phyloP scores from a whole-genome alignment of 2,113 vertebrate species.

The Phasianus colchicus region DNA sequence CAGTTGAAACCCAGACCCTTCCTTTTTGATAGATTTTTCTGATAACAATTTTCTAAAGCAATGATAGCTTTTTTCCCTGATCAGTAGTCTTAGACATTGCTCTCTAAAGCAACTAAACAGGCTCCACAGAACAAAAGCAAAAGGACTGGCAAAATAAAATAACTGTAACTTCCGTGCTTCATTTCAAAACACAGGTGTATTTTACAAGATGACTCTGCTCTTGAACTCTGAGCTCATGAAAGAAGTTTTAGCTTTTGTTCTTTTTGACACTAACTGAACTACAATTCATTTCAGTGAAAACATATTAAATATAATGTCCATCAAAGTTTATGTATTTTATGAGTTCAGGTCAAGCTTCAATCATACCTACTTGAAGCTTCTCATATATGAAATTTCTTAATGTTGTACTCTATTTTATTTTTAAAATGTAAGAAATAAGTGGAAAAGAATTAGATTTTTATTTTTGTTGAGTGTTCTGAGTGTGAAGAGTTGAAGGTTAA shows the following conservation, averaged over 20 bases:
- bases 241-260: neutral
- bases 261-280: neutral
- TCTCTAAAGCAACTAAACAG: neutral
- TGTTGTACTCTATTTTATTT: neutral
- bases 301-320: neutral
- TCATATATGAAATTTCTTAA: neutral
- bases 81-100: neutral
- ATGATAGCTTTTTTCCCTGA: neutral
- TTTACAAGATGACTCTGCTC: neutral
- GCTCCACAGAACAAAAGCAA: neutral
- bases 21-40: neutral
- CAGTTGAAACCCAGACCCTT: neutral
- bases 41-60: neutral
- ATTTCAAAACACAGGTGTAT: neutral
- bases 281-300: neutral
- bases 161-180: neutral
- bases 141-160: neutral
- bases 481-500: neutral
- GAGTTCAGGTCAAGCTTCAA: neutral
- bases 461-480: neutral
- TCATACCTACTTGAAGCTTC: neutral
- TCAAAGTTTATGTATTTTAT: neutral
- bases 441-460: neutral
- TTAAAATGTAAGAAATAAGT: neutral
- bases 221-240: neutral